phyloP scores from a whole-genome alignment of 1,140 invertebrate genomes.

The Drosophila sulfurigaster region DNA sequence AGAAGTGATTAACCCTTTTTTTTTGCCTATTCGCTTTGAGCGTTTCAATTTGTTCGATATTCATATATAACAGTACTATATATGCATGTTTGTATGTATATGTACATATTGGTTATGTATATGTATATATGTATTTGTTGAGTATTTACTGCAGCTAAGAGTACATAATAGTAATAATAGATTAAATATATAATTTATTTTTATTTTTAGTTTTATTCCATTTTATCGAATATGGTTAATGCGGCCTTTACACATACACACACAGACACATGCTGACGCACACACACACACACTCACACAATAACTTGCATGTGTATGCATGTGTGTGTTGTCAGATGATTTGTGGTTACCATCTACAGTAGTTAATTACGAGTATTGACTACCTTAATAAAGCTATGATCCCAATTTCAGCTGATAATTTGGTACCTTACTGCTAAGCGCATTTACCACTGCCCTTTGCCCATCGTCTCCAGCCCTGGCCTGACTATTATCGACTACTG shows the following conservation, averaged over 20 bases:
- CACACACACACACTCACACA: slow-evolving; percentile 13
- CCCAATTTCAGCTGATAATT: slow-evolving; percentile 85
- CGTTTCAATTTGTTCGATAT: slow-evolving; percentile 53
- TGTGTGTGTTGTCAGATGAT: not conserved
- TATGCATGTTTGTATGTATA: slow-evolving; percentile 25
- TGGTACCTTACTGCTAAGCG: slow-evolving; percentile 85
- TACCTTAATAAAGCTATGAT: slow-evolving; percentile 85
- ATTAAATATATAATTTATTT: slow-evolving; percentile 25
- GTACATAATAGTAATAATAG: slow-evolving; percentile 8
- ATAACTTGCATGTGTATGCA: not conserved
- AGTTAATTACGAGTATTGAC: slow-evolving; percentile 74
- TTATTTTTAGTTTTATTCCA: slow-evolving; percentile 7
- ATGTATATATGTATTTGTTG: slow-evolving; percentile 30
- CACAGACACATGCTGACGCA: slow-evolving; percentile 10
- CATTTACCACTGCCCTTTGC: slow-evolving; percentile 84
- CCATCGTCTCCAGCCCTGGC: not conserved
- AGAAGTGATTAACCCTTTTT: slow-evolving; percentile 31
- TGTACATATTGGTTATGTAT: slow-evolving; percentile 41
- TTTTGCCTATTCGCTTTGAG: slow-evolving; percentile 70
- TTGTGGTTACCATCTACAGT: slow-evolving; percentile 42
- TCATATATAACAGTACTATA: slow-evolving; percentile 35
- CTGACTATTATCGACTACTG: not conserved
- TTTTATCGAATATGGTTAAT: slow-evolving; percentile 22
- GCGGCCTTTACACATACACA: slow-evolving; percentile 34
- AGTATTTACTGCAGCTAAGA: slow-evolving; percentile 42